These are phyloP conservation scores for Drosophila maculinotata DNA, from an alignment of 2,888 invertebrate genomes.

Conservation along the genomic window DNA sequence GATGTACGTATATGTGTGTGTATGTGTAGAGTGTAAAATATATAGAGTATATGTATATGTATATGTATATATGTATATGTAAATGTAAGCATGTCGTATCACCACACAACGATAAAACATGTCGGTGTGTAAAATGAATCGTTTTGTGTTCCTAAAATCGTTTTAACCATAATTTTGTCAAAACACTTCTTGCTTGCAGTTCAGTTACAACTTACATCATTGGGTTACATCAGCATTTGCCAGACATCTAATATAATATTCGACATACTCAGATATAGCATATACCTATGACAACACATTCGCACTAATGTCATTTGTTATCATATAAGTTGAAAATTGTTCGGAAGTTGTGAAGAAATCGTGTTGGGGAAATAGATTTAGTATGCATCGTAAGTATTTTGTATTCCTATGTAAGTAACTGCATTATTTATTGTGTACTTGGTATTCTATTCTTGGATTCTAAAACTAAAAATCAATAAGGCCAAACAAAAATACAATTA, in stretches of 20 bases:
- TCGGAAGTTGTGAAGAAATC: slow-evolving; percentile 9
- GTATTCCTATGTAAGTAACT: slow-evolving; percentile 21
- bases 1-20: slow-evolving; percentile 49
- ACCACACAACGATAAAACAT: slow-evolving; percentile 44
- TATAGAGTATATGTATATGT: slow-evolving; percentile 18
- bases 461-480: slow-evolving; percentile 23
- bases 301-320: too few species aligned
- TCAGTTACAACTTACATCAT: slow-evolving; percentile 7
- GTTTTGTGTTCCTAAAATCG: slow-evolving; percentile 38
- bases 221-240: slow-evolving; percentile 11
- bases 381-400: not conserved
- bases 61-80: slow-evolving; percentile 21
- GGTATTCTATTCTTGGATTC: not conserved
- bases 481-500: slow-evolving; percentile 31
- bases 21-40: slow-evolving; percentile 45
- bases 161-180: slow-evolving; percentile 17
- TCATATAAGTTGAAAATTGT: not conserved
- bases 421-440: slow-evolving; percentile 30
- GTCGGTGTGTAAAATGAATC: slow-evolving; percentile 40
- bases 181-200: slow-evolving; percentile 9
- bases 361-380: not conserved
- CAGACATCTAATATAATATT: not conserved
- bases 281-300: not conserved
- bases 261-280: not conserved
- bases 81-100: slow-evolving; percentile 42